Conservation (phyloP, 2,797 vertebrate species). For the Babyrousa celebensis region DNA sequence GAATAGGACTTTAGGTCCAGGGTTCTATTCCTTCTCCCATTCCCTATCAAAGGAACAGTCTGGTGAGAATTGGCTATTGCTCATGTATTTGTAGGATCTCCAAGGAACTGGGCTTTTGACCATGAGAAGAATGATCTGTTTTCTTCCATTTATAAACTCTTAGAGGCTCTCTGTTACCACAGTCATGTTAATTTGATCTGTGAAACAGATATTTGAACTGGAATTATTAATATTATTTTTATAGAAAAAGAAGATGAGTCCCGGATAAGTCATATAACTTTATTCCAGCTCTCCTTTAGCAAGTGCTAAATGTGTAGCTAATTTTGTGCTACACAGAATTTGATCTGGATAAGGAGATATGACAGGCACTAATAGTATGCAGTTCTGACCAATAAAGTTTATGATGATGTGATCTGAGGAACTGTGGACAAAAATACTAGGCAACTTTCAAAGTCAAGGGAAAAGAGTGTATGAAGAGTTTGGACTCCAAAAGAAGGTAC, state of each 20-base stretch:
- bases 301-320: not conserved
- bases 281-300: not conserved
- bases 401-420: not conserved
- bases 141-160: not conserved
- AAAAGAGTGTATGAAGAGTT: conserved; percentile 7
- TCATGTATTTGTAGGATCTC: not conserved
- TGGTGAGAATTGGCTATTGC: conserved; percentile 6
- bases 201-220: conserved; percentile 4
- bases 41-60: not conserved
- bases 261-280: not conserved
- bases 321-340: not conserved
- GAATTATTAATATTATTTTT: conserved; percentile 5
- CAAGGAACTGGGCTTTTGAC: not conserved
- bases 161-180: not conserved
- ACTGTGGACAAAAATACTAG: conserved; percentile 9
- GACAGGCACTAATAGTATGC: not conserved
- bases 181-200: not conserved
- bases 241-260: conserved; percentile 45
- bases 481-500: not conserved
- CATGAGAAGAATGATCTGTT: not conserved
- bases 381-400: conserved; percentile 14
- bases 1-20: not conserved
- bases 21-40: conserved; percentile 19
- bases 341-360: not conserved
- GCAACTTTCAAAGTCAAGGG: not conserved